These are phyloP conservation scores for Drosophila rhopaloa DNA, from an alignment of 1,140 invertebrate species.

Conservation along the genomic window DNA sequence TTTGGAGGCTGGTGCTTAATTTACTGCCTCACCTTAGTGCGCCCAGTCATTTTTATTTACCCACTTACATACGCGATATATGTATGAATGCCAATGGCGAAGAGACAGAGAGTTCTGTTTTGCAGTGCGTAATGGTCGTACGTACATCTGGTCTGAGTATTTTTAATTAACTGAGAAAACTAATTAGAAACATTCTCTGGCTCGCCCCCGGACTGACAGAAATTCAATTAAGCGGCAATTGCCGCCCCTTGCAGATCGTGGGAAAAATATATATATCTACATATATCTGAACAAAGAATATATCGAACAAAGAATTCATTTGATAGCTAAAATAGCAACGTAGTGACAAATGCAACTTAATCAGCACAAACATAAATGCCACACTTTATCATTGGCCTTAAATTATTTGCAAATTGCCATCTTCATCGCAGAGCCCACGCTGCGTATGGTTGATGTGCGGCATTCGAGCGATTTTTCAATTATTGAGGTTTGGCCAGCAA, in stretches of 20 bases:
- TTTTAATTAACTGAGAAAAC: conserved; percentile 66
- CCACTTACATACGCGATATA: background rate
- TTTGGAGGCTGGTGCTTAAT: conserved; percentile 71
- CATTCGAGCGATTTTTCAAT: conserved; percentile 31
- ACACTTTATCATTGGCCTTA: background rate
- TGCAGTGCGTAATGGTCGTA: conserved; percentile 13
- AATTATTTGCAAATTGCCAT: conserved; percentile 1
- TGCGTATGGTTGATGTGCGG: conserved; percentile 42
- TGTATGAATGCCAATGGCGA: conserved; percentile 8
- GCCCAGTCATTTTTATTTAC: conserved; percentile 7
- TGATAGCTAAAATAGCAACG: background rate
- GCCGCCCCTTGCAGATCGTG: conserved; percentile 47
- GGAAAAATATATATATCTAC: conserved; percentile 37
- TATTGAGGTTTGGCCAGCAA: conserved; percentile 24
- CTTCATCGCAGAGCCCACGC: conserved; percentile 2
- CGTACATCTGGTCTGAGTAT: conserved; percentile 22
- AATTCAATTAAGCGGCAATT: conserved; percentile 57
- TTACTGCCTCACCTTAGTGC: conserved; percentile 61
- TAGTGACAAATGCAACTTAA: conserved; percentile 5
- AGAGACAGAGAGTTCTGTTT: background rate
- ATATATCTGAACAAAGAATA: background rate
- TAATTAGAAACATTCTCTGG: conserved; percentile 53
- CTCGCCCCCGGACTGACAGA: conserved; percentile 23
- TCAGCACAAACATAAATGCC: background rate
- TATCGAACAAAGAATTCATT: background rate